Evolutionary conservation across 1,140 invertebrate species (phyloP).

Genomic region (Ips typographus): DNA sequence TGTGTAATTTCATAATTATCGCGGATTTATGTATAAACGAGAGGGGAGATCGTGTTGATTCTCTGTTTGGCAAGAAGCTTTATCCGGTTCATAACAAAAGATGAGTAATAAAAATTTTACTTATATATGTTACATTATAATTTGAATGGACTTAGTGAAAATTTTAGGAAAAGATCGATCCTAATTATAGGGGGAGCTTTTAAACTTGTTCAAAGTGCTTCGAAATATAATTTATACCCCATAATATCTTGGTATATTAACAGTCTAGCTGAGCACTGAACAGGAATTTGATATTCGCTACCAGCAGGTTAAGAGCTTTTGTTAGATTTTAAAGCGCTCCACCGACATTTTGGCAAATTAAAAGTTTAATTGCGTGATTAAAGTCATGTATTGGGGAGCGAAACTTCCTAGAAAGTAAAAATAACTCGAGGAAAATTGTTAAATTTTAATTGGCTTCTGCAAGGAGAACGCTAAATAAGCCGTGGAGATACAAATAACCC

Average conservation of each 20-base stretch:
- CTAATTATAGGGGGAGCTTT: slow-evolving; percentile 17
- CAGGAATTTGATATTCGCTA: slow-evolving; percentile 21
- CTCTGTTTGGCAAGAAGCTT: background rate
- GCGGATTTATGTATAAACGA: slow-evolving; percentile 13
- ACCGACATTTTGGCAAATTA: slow-evolving; percentile 1
- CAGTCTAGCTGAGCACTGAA: slow-evolving; percentile 10
- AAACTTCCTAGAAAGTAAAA: background rate
- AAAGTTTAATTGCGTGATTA: slow-evolving; percentile 16
- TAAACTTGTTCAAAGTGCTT: slow-evolving; percentile 20
- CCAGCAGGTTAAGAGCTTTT: slow-evolving; percentile 21
- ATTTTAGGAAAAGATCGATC: slow-evolving; percentile 6
- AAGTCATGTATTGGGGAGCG: background rate
- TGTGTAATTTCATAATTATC: slow-evolving; percentile 24
- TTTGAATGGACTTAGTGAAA: slow-evolving; percentile 3
- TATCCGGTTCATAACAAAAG: too few relatives aligned
- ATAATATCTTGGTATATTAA: slow-evolving; percentile 22
- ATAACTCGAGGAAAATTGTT: background rate
- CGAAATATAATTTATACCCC: slow-evolving; percentile 19
- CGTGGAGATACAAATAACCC: background rate
- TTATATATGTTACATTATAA: background rate
- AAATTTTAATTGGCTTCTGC: background rate
- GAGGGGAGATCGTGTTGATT: slow-evolving; percentile 6
- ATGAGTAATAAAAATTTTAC: too few relatives aligned
- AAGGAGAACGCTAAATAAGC: background rate
- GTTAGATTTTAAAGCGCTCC: slow-evolving; percentile 14